Evolutionary conservation across 2,797 vertebrate species (phyloP), one percentile per base, ranked within the genome.

Genomic region (Pyrocephalus nanus): DNA sequence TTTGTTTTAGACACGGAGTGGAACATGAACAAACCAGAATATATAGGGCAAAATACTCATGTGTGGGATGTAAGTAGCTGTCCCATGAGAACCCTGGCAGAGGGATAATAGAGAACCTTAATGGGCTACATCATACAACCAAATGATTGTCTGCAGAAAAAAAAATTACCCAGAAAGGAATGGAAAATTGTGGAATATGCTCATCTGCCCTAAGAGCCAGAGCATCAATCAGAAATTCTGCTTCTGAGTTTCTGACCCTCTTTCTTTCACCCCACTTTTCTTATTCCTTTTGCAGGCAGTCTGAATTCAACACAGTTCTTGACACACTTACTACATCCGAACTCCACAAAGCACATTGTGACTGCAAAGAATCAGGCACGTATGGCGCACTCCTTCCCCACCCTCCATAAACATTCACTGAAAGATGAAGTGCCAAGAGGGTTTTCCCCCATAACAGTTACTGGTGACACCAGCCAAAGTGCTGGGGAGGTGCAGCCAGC

Each of bases 401-500:
- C 64, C 71, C 75, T 92, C 84, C 67, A 73, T 16, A 87, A 91
- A 84, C 26, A 75, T 47, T 38, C 62, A 27, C 34, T 30, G 64
- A 32, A 54, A 86, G 57, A 87, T 21, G 38, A 73, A 55, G 19
- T 0, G 0, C 60, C 69, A 66, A 55, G 15, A 50, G 71, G 70
- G 64, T 3, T 95, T 93, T 72, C 66, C 51, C 91, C 84, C 2
- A 0, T 43, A 90, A 58, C 53, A 65, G 88, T 57, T 90, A 90
- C 71, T 79, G 72, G 77, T 61, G 69, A 50, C 78, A 94, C 66
- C 64, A 88, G 83, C 73, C 92, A 91, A 88, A 90, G 45, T 1
- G 3, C 67, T 61, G 50, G 30, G 58, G 32, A 85, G 82, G 82
- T 3, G 3, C 57, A 86, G 70, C 61, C 57, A 88, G 72, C 48